phyloP scores from a whole-genome alignment of 2,113 vertebrate species.

The Alexandromys fortis region DNA sequence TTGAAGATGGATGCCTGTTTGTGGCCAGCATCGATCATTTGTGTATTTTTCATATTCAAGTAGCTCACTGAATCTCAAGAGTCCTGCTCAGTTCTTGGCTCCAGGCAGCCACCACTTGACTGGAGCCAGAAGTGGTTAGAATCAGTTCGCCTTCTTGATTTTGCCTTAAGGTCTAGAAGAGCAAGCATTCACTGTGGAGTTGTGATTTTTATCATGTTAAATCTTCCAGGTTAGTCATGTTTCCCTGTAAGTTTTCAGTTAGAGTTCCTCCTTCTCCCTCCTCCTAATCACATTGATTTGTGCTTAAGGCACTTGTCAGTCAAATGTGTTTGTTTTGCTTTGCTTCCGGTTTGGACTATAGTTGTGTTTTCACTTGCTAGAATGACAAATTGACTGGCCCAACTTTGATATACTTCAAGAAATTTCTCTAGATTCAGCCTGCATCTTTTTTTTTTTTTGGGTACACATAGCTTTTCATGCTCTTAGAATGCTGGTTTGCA shows the following conservation, averaged over 20 bases:
- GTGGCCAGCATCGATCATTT: background rate
- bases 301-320: conserved; percentile 25
- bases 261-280: conserved; percentile 15
- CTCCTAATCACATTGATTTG: conserved; percentile 2
- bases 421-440: background rate
- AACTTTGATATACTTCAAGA: background rate
- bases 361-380: conserved; percentile 32
- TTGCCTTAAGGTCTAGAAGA: conserved; percentile 38
- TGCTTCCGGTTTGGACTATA: conserved; percentile 7
- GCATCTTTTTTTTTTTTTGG: background rate
- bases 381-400: background rate
- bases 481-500: background rate
- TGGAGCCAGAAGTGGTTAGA: conserved; percentile 42
- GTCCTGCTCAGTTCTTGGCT: background rate
- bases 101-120: background rate
- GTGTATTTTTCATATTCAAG: background rate
- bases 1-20: background rate
- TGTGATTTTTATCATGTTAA: background rate
- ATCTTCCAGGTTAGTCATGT: background rate
- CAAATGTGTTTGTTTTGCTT: background rate
- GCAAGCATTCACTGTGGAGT: background rate
- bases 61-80: background rate
- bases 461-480: background rate
- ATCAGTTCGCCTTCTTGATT: conserved; percentile 14
- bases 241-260: conserved; percentile 44